Evolutionary conservation across 30 jellyfish, hydroid and myxozoan species (phyloP).

Genomic region (Aurelia aurita complex sp. Pacific): DNA sequence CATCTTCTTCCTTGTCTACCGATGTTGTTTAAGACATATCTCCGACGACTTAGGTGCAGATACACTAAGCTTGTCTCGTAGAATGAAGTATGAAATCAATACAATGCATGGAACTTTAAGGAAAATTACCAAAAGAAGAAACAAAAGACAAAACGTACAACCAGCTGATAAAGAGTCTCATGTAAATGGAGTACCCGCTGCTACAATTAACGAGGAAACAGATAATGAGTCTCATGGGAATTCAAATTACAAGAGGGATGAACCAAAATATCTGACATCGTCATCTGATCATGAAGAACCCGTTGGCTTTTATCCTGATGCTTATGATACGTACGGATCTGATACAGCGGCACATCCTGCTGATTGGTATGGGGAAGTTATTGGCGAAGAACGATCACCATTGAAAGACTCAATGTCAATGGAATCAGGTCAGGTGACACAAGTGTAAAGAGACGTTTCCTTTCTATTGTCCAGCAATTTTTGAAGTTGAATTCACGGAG

Average conservation of each 20-base stretch:
- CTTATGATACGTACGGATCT: background rate
- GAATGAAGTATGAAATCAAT: constrained; percentile 11
- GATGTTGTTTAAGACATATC: constrained; percentile 1
- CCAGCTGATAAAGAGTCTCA: no score
- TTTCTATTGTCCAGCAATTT: no score
- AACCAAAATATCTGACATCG: background rate
- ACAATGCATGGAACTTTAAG: background rate
- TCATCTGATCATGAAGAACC: constrained; percentile 6
- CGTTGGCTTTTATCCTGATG: constrained; percentile 20
- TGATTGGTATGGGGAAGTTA: no score
- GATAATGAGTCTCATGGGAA: background rate
- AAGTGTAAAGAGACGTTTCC: no score
- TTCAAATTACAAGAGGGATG: background rate
- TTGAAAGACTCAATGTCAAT: no score
- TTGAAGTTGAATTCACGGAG: no score
- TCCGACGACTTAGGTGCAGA: constrained; percentile 1
- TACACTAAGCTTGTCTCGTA: background rate
- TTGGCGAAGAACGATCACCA: no score
- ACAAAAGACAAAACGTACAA: no score
- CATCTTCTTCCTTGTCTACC: constrained; percentile 37
- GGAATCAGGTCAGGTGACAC: no score
- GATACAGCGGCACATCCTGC: background rate
- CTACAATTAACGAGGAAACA: no score
- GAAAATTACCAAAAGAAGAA: background rate
- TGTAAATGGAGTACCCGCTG: no score